Evolutionary conservation across 2,113 vertebrate species (phyloP).

Genomic region (Clarias batrachus): DNA sequence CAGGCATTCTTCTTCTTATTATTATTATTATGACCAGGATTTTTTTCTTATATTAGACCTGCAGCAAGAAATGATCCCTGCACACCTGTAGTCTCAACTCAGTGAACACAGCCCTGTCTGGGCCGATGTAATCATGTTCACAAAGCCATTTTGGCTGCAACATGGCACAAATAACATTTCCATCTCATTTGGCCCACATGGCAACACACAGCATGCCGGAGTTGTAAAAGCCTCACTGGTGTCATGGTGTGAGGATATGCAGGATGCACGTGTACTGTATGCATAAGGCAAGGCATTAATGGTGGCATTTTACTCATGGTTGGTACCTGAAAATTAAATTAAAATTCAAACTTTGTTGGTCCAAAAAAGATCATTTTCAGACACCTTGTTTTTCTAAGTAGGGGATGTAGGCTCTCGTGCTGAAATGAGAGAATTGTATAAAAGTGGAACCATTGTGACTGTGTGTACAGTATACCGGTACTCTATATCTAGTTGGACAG

Average conservation of each 20-base stretch:
- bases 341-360: neutral
- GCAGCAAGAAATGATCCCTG: slow-evolving; percentile 42
- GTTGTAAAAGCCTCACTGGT: slow-evolving; percentile 35
- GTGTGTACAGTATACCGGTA: neutral
- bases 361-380: neutral
- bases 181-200: slow-evolving; percentile 42
- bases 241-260: neutral
- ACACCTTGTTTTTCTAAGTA: neutral
- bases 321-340: too few relatives aligned
- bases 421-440: neutral
- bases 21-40: slow-evolving; percentile 2
- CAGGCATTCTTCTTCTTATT: neutral
- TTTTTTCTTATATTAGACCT: slow-evolving; percentile 32
- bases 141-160: slow-evolving; percentile 24
- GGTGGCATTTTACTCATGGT: neutral
- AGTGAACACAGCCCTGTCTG: slow-evolving; percentile 30
- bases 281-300: too few relatives aligned
- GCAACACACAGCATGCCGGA: slow-evolving; percentile 2
- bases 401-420: neutral
- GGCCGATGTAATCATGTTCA: slow-evolving; percentile 3
- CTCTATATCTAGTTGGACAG: neutral
- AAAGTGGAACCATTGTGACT: neutral
- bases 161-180: slow-evolving; percentile 45
- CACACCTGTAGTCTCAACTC: slow-evolving; percentile 30
- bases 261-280: neutral